These are phyloP conservation scores for Tuberolachnus salignus DNA, from an alignment of 2,888 invertebrate genomes.

Conservation along the genomic window DNA sequence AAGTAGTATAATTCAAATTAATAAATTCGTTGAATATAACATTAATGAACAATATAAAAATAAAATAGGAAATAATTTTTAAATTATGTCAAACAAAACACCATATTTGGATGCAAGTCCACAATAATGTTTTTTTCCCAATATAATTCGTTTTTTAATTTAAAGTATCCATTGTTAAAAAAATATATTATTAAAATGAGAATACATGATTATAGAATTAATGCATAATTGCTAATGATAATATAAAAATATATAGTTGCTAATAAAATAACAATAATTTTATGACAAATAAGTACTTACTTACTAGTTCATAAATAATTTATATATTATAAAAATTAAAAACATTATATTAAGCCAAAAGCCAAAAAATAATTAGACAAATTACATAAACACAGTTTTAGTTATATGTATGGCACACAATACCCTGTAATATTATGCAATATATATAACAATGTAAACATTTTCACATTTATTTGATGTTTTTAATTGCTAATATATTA, in stretches of 20 bases:
- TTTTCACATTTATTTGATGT: too few relatives aligned
- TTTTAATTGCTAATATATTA: background rate
- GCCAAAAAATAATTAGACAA: background rate
- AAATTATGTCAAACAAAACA: too few relatives aligned
- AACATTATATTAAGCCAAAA: background rate
- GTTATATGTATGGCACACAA: constrained; percentile 6
- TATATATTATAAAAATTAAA: background rate
- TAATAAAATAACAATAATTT: too few relatives aligned
- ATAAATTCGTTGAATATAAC: constrained; percentile 20
- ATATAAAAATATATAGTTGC: too few relatives aligned
- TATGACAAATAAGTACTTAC: too few relatives aligned
- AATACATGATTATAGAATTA: too few relatives aligned
- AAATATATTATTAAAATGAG: too few relatives aligned
- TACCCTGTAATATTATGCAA: constrained; percentile 21
- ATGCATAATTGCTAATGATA: too few relatives aligned
- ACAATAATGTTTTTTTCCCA: too few relatives aligned
- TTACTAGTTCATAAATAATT: background rate
- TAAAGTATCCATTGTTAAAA: too few relatives aligned
- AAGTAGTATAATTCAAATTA: background rate
- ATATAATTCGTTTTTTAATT: too few relatives aligned
- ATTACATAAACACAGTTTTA: background rate
- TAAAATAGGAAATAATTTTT: background rate
- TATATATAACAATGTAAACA: background rate
- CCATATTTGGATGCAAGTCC: too few relatives aligned
- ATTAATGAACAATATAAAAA: background rate